A percentile compares a stretch with the other conserved stretches of the same genome.
Conservation (phyloP, 2,113 vertebrate species). For the Laticauda laticaudata region DNA sequence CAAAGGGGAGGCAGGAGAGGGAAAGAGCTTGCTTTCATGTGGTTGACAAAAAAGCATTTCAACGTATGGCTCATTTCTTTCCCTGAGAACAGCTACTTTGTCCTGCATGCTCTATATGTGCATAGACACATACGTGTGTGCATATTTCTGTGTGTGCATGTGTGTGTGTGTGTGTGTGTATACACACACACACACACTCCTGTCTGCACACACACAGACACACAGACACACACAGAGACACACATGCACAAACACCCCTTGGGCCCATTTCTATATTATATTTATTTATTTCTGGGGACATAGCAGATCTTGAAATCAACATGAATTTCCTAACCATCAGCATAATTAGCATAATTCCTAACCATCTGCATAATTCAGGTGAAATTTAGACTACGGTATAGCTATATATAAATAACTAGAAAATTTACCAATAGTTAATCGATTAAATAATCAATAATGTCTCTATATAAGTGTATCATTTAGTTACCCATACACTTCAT, state of each 20-base stretch:
- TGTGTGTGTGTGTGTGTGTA: too few species aligned
- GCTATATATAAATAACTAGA: not conserved
- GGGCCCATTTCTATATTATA: accelerated
- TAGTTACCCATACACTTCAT: not conserved
- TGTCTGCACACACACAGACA: not conserved
- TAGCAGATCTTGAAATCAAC: not conserved
- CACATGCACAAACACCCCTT: not conserved
- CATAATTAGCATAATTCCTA: not conserved
- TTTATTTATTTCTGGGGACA: not conserved
- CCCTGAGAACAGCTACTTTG: not conserved
- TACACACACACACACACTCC: too few species aligned
- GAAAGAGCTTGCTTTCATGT: not conserved
- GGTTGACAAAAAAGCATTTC: not conserved
- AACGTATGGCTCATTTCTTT: not conserved
- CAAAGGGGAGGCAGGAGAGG: not conserved
- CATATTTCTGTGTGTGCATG: too few species aligned
- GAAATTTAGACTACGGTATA: not conserved
- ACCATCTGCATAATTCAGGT: not conserved
- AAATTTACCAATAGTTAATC: not conserved
- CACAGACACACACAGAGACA: not conserved
- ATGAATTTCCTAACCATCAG: not conserved
- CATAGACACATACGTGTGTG: too few species aligned
- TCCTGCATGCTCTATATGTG: not conserved
- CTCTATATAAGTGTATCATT: accelerated
- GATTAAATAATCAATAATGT: not conserved